Evolutionary conservation across 2,888 invertebrate species (phyloP), one percentile per base, ranked within the genome.

Genomic region (Eristalinus sepulchralis): DNA sequence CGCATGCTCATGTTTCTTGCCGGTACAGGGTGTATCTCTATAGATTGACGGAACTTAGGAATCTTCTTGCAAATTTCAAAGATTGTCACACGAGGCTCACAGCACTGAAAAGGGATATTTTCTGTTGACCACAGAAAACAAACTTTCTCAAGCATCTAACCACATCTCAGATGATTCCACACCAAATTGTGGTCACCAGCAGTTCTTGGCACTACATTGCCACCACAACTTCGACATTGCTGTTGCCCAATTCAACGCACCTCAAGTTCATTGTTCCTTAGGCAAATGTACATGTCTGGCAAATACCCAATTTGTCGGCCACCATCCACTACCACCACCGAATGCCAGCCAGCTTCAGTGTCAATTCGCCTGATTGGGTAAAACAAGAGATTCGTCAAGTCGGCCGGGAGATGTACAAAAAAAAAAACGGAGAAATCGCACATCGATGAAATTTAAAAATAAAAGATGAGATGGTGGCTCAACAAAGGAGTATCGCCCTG

Each of bases 281-380:
- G 59, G 68, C 53, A 75, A 76, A 72, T 22, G n/a, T 39, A 5
- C 11, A 27, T 22, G 70, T 67, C 73, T 76, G 62, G 67, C 76
- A 84, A 84, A 72, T 81, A 81, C 67, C 71, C 71, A 84, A 84
- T 84, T 84, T 80, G 81, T 81, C 81, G 62, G 66, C 70, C 64
- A 75, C 70, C 75, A 80, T 62, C 6, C 47, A 17, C 39, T 13
- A 47, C 17, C 60, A 6, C 47, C 47, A 47, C 17, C 47, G 47
- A 17, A 8, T 47, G 55, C 55, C 39, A 79, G 55, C 55, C 39
- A 79, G 64, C 83, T 80, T 80, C 68, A 84, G 80, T 84, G 84
- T 76, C 84, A 81, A 76, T 57, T 71, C 80, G 60, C 75, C 70
- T 84, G 83, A 84, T 84, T 84, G 80, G 36, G 70, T 80, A 80